These are phyloP conservation scores for Euclidia mi DNA, from an alignment of 2,888 invertebrate genomes.

Conservation along the genomic window DNA sequence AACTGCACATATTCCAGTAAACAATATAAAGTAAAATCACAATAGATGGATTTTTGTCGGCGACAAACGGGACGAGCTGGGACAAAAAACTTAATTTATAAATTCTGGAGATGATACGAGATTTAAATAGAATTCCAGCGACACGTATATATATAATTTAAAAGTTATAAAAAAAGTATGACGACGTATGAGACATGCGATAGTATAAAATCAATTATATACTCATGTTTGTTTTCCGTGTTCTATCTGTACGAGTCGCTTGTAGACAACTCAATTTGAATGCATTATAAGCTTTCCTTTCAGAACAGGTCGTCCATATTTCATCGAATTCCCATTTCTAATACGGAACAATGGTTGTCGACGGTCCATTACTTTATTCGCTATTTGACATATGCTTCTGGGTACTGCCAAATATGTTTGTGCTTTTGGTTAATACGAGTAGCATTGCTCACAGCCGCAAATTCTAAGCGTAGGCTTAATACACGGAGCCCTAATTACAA, in stretches of 20 bases:
- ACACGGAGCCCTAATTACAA: constrained; percentile 40
- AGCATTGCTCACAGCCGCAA: constrained; percentile 45
- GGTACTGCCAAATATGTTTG: neutral
- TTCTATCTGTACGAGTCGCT: no score
- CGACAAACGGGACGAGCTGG: no score
- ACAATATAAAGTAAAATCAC: no score
- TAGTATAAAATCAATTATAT: no score
- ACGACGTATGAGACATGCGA: no score
- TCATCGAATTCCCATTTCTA: constrained; percentile 1
- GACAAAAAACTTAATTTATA: no score
- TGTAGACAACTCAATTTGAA: constrained; percentile 9
- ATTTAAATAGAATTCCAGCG: no score
- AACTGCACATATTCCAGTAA: no score
- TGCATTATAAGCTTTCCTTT: constrained; percentile 9
- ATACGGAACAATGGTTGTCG: neutral
- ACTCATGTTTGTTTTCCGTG: neutral
- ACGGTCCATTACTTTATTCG: neutral
- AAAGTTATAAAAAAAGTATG: no score
- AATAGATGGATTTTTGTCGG: no score
- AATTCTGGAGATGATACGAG: no score
- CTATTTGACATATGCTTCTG: neutral
- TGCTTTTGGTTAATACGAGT: constrained; percentile 7
- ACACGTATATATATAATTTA: no score
- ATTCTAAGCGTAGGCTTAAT: constrained; percentile 43
- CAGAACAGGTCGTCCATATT: constrained; percentile 5